Base-by-base conservation (phyloP, 2,888 invertebrate genomes). In the Elegia similella region DNA sequence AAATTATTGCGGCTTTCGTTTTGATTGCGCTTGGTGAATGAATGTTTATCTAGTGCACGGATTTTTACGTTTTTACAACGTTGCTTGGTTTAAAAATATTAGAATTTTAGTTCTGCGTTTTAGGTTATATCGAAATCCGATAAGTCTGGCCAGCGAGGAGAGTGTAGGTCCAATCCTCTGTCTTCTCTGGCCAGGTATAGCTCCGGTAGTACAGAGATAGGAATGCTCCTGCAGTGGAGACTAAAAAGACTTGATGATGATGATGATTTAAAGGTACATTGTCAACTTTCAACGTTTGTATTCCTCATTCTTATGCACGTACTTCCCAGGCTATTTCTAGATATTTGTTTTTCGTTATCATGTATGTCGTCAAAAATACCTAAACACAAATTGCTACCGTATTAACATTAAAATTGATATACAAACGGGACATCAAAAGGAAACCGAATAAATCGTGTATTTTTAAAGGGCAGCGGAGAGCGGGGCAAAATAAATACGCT, bases 1-100 rank as follows among this genome's bases (percentile, higher is more conserved):
- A 50, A 50, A 50, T 50, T 50, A 50, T 50, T 50, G 12, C 50
- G 10, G 34, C 34, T 32, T 34, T 50, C 16, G 34, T 50, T 50
- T 12, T 34, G 34, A 50, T 38, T 50, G 50, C 34, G 17, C 10
- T 17, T 6, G 6, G 13, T 8, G 50, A 16, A 50, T 8, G 50
- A 16, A 50, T 50, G 38, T 50, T 50, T 50, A 50, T 38, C 38
- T 38, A 6, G 8, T 30, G 17, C 5, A 6, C 16, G 34, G 34
- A 50, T 30, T 50, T 50, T 10, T 6, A 12, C 12, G 34, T 1
- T 34, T 50, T 50, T 17, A 50, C 34, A 34, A 16, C 15, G 10
- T 10, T 7, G 32, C 10, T 50, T 32, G 15, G 13, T 7, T 38
- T 38, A 12, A 38, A 38, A 38, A n/a, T n/a, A n/a, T n/a, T n/a